Base-by-base conservation (phyloP, 92 coral and sea anemone species). In the Phenganax stokvisi region DNA sequence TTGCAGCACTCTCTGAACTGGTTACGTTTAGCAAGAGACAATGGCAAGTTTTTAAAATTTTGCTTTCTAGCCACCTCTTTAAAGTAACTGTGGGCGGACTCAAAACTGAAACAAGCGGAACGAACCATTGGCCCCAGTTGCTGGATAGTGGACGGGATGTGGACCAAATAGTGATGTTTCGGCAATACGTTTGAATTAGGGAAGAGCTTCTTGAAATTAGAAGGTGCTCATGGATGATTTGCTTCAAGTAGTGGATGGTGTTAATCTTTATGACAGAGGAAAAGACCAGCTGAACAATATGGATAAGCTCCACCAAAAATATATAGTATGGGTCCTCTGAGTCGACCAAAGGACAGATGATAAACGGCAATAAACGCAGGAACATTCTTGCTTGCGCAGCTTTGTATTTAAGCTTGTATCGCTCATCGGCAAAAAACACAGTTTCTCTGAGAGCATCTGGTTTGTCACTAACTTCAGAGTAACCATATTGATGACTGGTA, bases 401-500 rank as follows among this genome's bases (percentile, higher is more conserved):
- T 44, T 76, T 76, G 56, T 76, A 76, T 30, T 72, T 72, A 10
- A 72, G 76, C 13, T 72, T 72, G 25, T 70, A 68, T 28, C 74
- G 9, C 51, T 68, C 74, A 68, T 68, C 74, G n/a, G 3, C 74
- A 68, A 28, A 68, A 51, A 68, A 68, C 29, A 68, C 74, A 6
- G 51, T 17, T 56, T 74, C 79, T 51, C 27, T 72, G 58, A 72
- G 56, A 37, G 83, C 76, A 56, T 69, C 87, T 64, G 87, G 84
- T 70, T 85, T 85, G 84, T 85, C 87, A 52, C 81, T 66, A 28
- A 79, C 69, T 58, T 79, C 73, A 44, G 87, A 85, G 71, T 79
- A 85, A n/a, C 84, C 84, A 77, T 85, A 85, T 47, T 1, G 6
- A 56, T 54, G 79, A 56, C 79, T 74, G 63, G 79, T 54, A 20